Conservation (phyloP, 2,797 vertebrate genomes). For the Cyclopterus lumpus region DNA sequence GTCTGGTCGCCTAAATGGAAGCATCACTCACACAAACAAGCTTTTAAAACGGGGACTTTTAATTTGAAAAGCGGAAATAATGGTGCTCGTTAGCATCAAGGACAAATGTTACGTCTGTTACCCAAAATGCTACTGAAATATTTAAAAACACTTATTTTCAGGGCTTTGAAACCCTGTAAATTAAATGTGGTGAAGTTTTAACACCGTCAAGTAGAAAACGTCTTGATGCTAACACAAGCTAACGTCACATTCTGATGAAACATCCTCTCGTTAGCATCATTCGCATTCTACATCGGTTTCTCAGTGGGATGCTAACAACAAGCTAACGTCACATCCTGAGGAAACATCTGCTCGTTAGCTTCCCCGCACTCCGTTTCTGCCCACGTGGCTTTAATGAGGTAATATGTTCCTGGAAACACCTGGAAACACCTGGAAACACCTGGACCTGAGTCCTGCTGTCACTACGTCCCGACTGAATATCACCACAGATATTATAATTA, state of each 20-base stretch:
- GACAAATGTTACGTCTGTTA: neutral
- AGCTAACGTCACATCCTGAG: neutral
- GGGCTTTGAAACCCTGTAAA: no score
- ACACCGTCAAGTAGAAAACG: no score
- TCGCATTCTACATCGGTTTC: conserved; percentile 5
- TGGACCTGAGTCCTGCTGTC: conserved; percentile 80
- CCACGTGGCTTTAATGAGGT: conserved; percentile 87
- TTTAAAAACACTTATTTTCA: no score
- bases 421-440: conserved; percentile 80
- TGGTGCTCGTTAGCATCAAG: neutral
- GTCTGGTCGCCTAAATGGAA: neutral
- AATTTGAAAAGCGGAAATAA: neutral
- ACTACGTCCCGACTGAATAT: neutral
- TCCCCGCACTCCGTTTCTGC: conserved; percentile 46
- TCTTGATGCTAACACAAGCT: neutral
- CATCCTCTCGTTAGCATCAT: neutral
- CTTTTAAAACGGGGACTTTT: neutral
- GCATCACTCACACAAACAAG: neutral
- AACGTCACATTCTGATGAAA: neutral
- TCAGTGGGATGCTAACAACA: conserved; percentile 15
- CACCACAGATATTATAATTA: neutral
- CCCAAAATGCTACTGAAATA: neutral
- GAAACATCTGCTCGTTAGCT: no score
- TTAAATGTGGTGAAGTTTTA: neutral
- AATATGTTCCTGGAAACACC: conserved; percentile 86